Percentiles rank a stretch among this genome's conserved stretches.
Evolutionary conservation across 2,797 vertebrate species (phyloP).

Genomic region (Enteromius thamalakanensis): DNA sequence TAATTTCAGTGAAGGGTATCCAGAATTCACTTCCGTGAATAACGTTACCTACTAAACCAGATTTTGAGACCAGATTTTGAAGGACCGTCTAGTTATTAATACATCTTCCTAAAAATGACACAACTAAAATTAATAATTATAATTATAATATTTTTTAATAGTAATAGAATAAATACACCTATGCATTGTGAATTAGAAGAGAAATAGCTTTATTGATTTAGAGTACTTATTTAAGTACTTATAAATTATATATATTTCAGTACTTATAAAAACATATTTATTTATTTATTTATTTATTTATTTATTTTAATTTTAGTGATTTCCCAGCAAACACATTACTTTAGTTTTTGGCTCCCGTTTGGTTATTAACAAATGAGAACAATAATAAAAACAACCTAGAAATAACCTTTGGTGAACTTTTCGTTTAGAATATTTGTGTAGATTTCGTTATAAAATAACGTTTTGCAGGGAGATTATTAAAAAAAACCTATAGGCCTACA

Average conservation of each 20-base stretch:
- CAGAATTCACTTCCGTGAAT: neutral
- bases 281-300: neutral
- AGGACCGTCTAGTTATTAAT: neutral
- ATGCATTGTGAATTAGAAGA: neutral
- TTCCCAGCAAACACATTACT: too few species aligned
- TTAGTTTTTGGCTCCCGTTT: too few species aligned
- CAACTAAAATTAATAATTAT: neutral
- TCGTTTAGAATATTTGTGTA: too few species aligned
- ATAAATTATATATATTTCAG: too few species aligned
- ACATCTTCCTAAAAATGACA: neutral
- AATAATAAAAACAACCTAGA: too few species aligned
- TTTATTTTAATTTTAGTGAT: too few species aligned
- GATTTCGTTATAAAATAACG: too few species aligned
- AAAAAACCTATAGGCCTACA: too few species aligned
- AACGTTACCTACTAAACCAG: neutral
- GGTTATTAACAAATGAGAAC: too few species aligned
- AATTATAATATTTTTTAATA: neutral
- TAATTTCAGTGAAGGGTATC: conserved; percentile 9
- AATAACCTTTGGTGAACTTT: too few species aligned
- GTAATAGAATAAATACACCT: neutral
- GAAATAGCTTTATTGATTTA: neutral
- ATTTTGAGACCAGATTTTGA: neutral
- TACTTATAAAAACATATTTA: neutral
- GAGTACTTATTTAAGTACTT: too few species aligned
- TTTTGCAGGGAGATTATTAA: too few species aligned